phyloP scores from a whole-genome alignment of 1,140 invertebrate genomes.

The Acromyrmex heyeri region DNA sequence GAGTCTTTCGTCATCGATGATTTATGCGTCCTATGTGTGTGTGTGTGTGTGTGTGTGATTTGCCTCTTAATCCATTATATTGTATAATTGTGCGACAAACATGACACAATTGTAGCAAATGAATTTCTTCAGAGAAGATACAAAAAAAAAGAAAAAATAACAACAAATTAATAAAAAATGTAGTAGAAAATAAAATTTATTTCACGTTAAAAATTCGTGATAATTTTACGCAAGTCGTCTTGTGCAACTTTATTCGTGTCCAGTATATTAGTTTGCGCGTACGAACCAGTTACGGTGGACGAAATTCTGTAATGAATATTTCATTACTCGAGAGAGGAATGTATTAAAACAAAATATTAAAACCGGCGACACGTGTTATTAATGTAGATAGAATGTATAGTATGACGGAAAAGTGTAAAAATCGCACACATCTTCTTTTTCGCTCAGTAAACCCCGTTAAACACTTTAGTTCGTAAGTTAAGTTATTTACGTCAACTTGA shows the following conservation, averaged over 20 bases:
- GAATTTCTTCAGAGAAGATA: neutral
- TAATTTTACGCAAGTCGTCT: neutral
- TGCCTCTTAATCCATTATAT: neutral
- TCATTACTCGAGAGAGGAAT: slow-evolving; percentile 56
- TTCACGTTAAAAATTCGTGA: neutral
- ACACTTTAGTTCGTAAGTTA: neutral
- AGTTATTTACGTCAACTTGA: slow-evolving; percentile 25
- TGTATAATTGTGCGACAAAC: slow-evolving; percentile 31
- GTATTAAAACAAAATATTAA: slow-evolving; percentile 62
- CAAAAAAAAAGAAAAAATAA: neutral
- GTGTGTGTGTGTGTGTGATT: too few species aligned
- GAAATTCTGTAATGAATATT: slow-evolving; percentile 65
- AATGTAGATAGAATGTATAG: slow-evolving; percentile 24
- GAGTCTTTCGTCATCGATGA: slow-evolving; percentile 75
- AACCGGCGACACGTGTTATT: slow-evolving; percentile 59
- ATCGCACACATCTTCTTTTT: slow-evolving; percentile 77
- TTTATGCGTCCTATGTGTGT: slow-evolving; percentile 67
- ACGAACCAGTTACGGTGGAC: slow-evolving; percentile 32
- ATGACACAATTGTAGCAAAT: neutral
- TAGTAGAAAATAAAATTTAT: neutral
- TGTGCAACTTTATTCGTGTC: slow-evolving; percentile 23
- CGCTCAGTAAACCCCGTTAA: neutral
- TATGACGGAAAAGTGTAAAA: slow-evolving; percentile 78
- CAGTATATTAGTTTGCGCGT: slow-evolving; percentile 24
- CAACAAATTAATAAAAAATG: neutral